Evolutionary conservation across 2,888 invertebrate genomes (phyloP).

Genomic region (Crematogaster levior): DNA sequence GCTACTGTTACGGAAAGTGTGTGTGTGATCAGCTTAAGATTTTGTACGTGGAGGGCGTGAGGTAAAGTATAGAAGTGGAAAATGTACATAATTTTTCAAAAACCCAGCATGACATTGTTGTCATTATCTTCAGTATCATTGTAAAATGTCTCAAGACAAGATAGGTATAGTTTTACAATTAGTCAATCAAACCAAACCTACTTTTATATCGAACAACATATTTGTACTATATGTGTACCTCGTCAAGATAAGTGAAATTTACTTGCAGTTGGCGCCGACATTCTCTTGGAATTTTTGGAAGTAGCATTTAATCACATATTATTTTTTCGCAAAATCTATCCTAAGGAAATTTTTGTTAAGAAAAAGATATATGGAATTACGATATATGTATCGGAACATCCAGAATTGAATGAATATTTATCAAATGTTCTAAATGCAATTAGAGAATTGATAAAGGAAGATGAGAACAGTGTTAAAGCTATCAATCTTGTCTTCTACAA

Average conservation of each 20-base stretch:
- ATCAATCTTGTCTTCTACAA: constrained; percentile 87
- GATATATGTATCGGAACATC: constrained; percentile 88
- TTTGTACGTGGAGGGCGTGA: no score
- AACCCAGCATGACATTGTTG: background rate
- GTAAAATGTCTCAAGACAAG: constrained; percentile 72
- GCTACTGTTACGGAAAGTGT: no score
- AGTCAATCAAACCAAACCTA: no score
- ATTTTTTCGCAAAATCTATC: constrained; percentile 88
- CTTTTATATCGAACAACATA: background rate
- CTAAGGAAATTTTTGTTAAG: constrained; percentile 88
- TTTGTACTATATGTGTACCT: background rate
- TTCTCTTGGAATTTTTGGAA: constrained; percentile 89
- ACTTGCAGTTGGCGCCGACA: constrained; percentile 86
- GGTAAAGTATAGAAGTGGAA: background rate
- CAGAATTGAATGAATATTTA: constrained; percentile 88
- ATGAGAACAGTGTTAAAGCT: constrained; percentile 86
- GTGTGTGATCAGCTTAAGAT: no score
- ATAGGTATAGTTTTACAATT: constrained; percentile 65
- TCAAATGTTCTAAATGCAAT: constrained; percentile 78
- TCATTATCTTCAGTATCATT: background rate
- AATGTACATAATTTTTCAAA: background rate
- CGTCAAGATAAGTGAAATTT: background rate
- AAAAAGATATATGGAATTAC: constrained; percentile 89
- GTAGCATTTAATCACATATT: constrained; percentile 89
- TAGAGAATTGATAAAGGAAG: constrained; percentile 85